Base-by-base conservation (phyloP, 2,113 vertebrate genomes). In the Trogon melanurus region DNA sequence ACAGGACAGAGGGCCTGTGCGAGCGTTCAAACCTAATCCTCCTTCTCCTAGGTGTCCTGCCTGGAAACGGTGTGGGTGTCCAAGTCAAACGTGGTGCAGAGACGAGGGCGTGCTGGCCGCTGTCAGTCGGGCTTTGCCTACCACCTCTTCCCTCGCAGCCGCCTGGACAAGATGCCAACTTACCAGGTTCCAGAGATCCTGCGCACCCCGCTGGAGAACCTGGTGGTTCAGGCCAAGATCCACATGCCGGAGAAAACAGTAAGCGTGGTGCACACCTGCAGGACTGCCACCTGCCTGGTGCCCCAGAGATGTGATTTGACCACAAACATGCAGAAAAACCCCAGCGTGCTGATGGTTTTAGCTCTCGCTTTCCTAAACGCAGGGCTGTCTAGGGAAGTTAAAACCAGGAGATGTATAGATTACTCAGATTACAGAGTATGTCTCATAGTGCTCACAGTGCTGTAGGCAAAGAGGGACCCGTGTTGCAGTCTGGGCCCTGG, bases 61-160 rank as follows among this genome's bases (percentile, higher is more conserved):
- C 96, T 99, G 96, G 99, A 99, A 90, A 99, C 99, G 0, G 98
- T 99, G 78, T 99, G 99, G 99, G 98, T 99, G 66, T 99, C 99
- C 13, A 98, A 97, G 73, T 99, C 99, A 1, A 99, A 99, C 4
- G 99, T 99, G 82, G 99, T 98, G 65, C 99, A 99, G 97, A 97
- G 99, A 74, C 98, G 98, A 44, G 99, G 99, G 22, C 97, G 99
- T 48, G 99, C 99, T 0, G 99, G 99, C 16, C 98, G 99, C 89
- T 99, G 99, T 92, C 99, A 99, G 95, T 99, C 99, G 0, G 99
- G 99, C 6, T 98, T 98, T 4, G 98, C 99, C 71, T 99, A 99
- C 58, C 99, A 99, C 92, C 98, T 99, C 69, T 99, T 99, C 95
- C 98, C 99, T 5, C 97, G 97, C 51, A 88, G 98, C 92, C 98